Evolutionary conservation across 1,140 invertebrate genomes (phyloP).

Genomic region (Lasioglossum albipes): DNA sequence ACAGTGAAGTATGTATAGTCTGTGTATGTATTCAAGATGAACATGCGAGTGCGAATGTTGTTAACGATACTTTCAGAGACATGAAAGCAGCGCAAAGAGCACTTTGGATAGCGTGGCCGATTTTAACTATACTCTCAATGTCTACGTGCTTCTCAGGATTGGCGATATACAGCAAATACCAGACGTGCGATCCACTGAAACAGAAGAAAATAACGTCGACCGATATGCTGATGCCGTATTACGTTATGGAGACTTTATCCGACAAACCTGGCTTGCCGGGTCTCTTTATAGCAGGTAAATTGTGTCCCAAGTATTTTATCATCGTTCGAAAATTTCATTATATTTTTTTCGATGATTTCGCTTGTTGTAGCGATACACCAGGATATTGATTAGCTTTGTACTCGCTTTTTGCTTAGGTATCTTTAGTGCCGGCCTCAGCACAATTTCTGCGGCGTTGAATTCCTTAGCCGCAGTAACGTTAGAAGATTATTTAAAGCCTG

Average conservation of each 20-base stretch:
- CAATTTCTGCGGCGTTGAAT: conserved; percentile 91
- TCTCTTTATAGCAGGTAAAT: conserved; percentile 86
- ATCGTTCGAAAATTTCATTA: neutral
- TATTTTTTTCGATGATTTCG: neutral
- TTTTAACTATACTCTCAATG: conserved; percentile 85
- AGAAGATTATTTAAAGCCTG: conserved; percentile 88
- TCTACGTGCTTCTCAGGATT: conserved; percentile 89
- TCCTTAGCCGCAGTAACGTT: conserved; percentile 92
- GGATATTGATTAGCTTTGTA: neutral
- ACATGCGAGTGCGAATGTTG: neutral
- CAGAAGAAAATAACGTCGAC: conserved; percentile 79
- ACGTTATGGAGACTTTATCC: conserved; percentile 88
- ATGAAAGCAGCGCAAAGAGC: conserved; percentile 84
- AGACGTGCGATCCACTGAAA: conserved; percentile 86
- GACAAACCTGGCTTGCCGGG: conserved; percentile 87
- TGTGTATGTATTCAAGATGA: neutral
- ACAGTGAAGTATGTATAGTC: conserved; percentile 83
- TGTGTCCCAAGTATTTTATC: neutral
- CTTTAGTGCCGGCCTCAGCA: conserved; percentile 91
- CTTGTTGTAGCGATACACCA: neutral
- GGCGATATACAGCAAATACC: conserved; percentile 88
- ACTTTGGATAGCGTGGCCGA: conserved; percentile 86
- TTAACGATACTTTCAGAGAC: conserved; percentile 67
- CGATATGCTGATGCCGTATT: conserved; percentile 87
- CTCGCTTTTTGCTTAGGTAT: conserved; percentile 80